Base-by-base conservation (phyloP, 2,797 vertebrate genomes). In the Pseudocheirus occidentalis region DNA sequence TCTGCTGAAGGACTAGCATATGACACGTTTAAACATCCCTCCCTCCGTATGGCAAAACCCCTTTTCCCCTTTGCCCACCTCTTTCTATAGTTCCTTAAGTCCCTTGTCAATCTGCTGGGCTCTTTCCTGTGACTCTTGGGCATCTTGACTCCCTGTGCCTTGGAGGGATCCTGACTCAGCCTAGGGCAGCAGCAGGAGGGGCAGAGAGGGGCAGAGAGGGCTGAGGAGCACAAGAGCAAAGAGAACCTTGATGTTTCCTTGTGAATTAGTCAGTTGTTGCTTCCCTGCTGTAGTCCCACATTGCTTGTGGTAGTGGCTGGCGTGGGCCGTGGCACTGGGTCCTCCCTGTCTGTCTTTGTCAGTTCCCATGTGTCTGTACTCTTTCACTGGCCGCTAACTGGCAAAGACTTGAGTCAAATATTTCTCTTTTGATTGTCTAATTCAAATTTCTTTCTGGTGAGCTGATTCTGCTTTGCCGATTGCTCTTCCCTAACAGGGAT, bases 191-290 rank as follows among this genome's bases (percentile, higher is more conserved):
- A 96, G 92, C 93, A 96, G 96, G 94, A 89, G 98, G 97, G 98
- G 97, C 98, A 98, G 98, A 98, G 94, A 89, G 98, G 97, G 98
- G 97, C 98, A 98, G 98, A 98, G 97, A 98, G 96, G 96, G 96
- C 95, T 97, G 94, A 98, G 96, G 98, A 98, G 98, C 98, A 98
- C 98, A 98, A 97, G 93, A 96, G 98, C 98, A 96, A 95, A 29
- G 95, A 97, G 94, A 96, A 94, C 94, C 52, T 97, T 96, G 95
- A 92, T 96, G 93, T 96, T 94, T 62, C 97, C 95, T 55, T 89
- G 96, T 95, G 96, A 96, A 96, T 96, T 81, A 31, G 95, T 95
- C 81, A 58, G 54, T 97, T 94, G 97, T 96, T 96, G 73, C 73
- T 87, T 87, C 24, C 21, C 40, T 50, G 73, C 73, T 1, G 95